Percentiles rank a stretch among this genome's conserved stretches.
Evolutionary conservation across 2,113 vertebrate genomes (phyloP).

Genomic region (Ancistrus triradiatus): DNA sequence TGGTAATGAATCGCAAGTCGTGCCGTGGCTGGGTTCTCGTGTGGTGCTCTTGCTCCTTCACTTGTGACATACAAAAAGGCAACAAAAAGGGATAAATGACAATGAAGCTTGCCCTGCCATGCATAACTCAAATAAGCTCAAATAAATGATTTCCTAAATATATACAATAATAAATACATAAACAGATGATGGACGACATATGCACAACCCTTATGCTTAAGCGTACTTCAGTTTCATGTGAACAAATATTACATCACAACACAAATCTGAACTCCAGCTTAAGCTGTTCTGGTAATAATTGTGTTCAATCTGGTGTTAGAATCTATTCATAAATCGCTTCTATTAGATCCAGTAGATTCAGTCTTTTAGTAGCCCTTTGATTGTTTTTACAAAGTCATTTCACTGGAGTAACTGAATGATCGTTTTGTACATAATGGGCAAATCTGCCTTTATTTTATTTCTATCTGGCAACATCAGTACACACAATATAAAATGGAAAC

Average conservation of each 20-base stretch:
- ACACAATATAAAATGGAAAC: no score
- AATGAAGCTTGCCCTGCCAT: constrained; percentile 13
- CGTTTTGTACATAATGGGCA: no score
- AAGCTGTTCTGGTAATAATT: not conserved
- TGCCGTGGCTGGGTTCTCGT: not conserved
- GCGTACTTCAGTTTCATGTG: not conserved
- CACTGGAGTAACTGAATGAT: no score
- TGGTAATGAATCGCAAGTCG: constrained; percentile 13
- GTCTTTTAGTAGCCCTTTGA: no score
- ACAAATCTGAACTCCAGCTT: not conserved
- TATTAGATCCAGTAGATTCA: no score
- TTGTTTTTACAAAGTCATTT: no score
- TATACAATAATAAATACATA: constrained; percentile 5
- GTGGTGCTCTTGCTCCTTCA: not conserved
- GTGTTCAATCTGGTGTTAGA: not conserved
- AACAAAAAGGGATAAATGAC: not conserved
- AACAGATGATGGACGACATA: constrained; percentile 20
- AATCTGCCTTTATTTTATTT: no score
- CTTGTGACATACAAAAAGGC: constrained; percentile 6
- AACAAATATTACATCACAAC: not conserved
- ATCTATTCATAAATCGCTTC: no score
- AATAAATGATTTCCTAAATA: not conserved
- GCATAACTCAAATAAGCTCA: constrained; percentile 4
- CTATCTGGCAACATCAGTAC: no score
- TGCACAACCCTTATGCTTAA: no score